Conservation (phyloP, 2,888 invertebrate species). For the Tetragonula carbonaria region DNA sequence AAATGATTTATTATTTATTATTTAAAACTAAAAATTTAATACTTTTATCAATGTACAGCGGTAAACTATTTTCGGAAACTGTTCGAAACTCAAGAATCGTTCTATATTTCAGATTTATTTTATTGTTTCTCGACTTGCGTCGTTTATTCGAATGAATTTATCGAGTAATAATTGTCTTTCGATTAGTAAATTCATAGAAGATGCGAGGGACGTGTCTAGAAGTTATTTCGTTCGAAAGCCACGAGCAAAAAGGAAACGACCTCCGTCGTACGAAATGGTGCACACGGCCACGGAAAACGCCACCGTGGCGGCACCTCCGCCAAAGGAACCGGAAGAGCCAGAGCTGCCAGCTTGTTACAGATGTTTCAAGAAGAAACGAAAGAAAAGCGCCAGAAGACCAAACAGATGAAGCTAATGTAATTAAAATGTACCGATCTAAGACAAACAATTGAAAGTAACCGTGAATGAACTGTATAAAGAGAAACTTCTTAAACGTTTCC, state of each 20-base stretch:
- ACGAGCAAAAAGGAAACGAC: slow-evolving; percentile 55
- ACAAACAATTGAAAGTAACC: not conserved
- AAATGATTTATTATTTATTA: not conserved
- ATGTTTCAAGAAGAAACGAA: slow-evolving; percentile 76
- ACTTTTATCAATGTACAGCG: not conserved
- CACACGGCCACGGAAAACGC: slow-evolving; percentile 63
- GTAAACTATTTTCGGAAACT: not conserved
- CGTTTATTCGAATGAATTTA: not conserved
- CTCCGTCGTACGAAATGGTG: slow-evolving; percentile 55
- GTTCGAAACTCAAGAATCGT: not conserved
- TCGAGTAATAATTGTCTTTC: not conserved
- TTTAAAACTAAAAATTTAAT: not conserved
- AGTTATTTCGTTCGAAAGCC: slow-evolving; percentile 40
- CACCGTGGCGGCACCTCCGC: slow-evolving; percentile 8
- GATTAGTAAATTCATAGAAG: slow-evolving; percentile 54
- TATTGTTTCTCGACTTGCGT: not conserved
- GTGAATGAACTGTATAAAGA: not conserved
- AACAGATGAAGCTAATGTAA: slow-evolving; percentile 43
- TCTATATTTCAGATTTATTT: not conserved
- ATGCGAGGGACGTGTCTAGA: slow-evolving; percentile 32
- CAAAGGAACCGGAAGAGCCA: slow-evolving; percentile 67
- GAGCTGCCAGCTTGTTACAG: slow-evolving; percentile 72
- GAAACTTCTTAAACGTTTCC: not conserved
- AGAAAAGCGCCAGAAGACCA: slow-evolving; percentile 60
- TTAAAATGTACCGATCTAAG: not conserved